Conservation (phyloP, 2,888 invertebrate genomes). For the Caenorhabditis sp. region DNA sequence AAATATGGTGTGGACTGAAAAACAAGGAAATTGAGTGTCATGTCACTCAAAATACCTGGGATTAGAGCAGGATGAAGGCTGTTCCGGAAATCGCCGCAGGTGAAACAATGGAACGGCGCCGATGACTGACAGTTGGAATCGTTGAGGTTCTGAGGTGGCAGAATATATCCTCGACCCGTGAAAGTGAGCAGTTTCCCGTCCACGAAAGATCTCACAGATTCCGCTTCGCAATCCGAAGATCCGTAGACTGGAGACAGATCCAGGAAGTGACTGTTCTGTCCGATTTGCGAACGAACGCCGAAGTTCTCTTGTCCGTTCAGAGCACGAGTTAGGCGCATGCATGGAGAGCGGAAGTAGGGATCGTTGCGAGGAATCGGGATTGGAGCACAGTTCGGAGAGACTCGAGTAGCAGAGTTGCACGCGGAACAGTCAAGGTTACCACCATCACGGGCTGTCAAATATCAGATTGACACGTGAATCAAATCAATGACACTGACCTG, state of each 20-base stretch:
- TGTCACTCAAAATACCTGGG: conserved; percentile 26
- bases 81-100: conserved; percentile 74
- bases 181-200: conserved; percentile 65
- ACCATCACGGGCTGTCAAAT: conserved; percentile 25
- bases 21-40: not conserved
- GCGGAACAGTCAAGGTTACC: conserved; percentile 83
- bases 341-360: conserved; percentile 83
- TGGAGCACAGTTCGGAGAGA: conserved; percentile 93
- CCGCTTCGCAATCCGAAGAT: conserved; percentile 90
- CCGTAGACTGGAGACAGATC: conserved; percentile 90
- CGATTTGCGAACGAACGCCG: conserved; percentile 67
- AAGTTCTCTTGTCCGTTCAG: conserved; percentile 92
- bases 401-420: conserved; percentile 91
- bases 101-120: conserved; percentile 66
- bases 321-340: conserved; percentile 95
- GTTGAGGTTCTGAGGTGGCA: conserved; percentile 68
- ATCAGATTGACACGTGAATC: not conserved
- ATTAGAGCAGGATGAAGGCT: conserved; percentile 75
- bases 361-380: conserved; percentile 87
- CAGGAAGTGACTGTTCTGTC: conserved; percentile 90
- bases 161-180: conserved; percentile 57
- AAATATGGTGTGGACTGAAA: conserved; percentile 71
- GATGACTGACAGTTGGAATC: conserved; percentile 70
- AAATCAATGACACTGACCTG: conserved; percentile 40
- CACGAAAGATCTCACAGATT: conserved; percentile 88